Evolutionary conservation across 2,888 invertebrate species (phyloP), one percentile per base, ranked within the genome.

Genomic region (Morpho deidamia): DNA sequence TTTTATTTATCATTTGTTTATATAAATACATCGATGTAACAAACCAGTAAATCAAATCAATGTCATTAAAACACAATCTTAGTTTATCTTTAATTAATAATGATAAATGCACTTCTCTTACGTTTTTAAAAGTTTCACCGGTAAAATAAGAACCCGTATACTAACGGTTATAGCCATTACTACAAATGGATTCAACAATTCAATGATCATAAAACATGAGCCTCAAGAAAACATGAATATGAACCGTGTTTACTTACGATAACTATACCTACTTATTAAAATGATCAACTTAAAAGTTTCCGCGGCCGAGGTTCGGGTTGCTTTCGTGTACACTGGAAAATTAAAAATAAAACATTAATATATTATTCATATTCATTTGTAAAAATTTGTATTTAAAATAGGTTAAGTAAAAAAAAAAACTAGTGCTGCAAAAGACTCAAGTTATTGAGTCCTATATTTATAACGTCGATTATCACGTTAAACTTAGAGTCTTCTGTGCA

Each of bases 271-370:
- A 52, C 40, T 43, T 14, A 34, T 43, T 43, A 38, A n/a, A 40
- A 23, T 32, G 23, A 57, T 40, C 52, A 56, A 68, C 80, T 88
- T 89, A 92, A 78, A 89, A 92, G 80, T 90, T 91, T 58, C 72
- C 90, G 65, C 89, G 85, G 51, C 85, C 83, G 63, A 88, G 76
- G 68, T 79, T 90, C 58, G 92, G 91, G 71, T 92, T 90, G 76
- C 92, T 93, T 82, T 93, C 92, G 80, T 92, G 92, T 69, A 93
- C 92, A 78, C 93, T 93, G 91, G 14, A 83, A 84, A 64, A 63
- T 61, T 65, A 70, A 67, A 51, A 38, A 60, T 46, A 33, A 39
- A 40, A 44, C 42, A 45, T 43, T 42, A 41, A 46, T n/a, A n/a
- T n/a, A n/a, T n/a, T n/a, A n/a, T 45, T 47, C 57, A 61, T 35